phyloP scores from a whole-genome alignment of 1,140 invertebrate genomes.

The Drosophila lacteicornis region DNA sequence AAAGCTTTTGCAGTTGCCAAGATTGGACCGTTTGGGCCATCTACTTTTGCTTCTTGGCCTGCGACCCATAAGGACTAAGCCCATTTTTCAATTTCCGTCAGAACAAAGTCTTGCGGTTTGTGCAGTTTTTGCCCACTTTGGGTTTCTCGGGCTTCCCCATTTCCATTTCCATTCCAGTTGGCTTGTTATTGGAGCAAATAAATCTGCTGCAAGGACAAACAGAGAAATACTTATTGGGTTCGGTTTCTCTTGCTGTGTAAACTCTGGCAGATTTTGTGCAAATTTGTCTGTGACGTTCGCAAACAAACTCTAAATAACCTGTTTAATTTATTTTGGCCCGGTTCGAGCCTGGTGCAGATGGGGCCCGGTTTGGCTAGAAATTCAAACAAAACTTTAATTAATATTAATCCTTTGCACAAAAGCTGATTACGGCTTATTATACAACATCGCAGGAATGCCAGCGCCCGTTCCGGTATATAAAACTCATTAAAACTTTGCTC shows the following conservation, averaged over 20 bases:
- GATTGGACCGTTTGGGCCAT: constrained; percentile 30
- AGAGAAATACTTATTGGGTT: constrained; percentile 15
- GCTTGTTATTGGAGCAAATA: constrained; percentile 45
- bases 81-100: constrained; percentile 80
- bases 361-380: constrained; percentile 23
- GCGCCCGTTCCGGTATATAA: not conserved
- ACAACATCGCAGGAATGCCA: not conserved
- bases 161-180: constrained; percentile 17
- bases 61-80: constrained; percentile 44
- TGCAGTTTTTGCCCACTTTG: constrained; percentile 15
- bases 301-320: constrained; percentile 21
- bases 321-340: constrained; percentile 18
- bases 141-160: not conserved
- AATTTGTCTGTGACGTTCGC: constrained; percentile 26
- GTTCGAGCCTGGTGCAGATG: constrained; percentile 10
- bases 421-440: constrained; percentile 47
- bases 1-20: constrained; percentile 55
- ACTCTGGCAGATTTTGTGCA: constrained; percentile 7
- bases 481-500: constrained; percentile 69
- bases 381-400: constrained; percentile 78
- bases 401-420: constrained; percentile 57
- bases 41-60: constrained; percentile 45
- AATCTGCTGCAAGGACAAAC: constrained; percentile 46
- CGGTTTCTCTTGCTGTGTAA: constrained; percentile 20
- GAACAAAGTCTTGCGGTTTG: constrained; percentile 61